phyloP scores from a whole-genome alignment of 2,797 vertebrate genomes.

The Microtus obscurus region DNA sequence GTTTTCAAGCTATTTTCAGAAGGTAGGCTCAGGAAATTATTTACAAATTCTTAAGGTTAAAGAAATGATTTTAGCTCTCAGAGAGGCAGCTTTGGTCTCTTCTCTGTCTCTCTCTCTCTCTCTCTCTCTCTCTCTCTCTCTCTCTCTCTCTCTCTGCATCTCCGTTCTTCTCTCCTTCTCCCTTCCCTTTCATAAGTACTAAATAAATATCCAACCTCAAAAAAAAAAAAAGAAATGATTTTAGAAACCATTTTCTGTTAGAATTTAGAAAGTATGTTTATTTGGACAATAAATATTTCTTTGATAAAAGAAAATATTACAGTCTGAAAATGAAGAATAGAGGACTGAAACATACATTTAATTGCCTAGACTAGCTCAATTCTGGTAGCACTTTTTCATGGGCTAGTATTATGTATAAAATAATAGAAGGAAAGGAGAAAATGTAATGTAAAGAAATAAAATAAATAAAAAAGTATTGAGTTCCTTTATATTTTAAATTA shows the following conservation, averaged over 20 bases:
- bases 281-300: not conserved
- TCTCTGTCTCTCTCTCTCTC: too few species aligned
- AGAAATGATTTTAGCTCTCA: not conserved
- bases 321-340: not conserved
- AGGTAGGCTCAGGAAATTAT: not conserved
- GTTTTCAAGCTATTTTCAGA: not conserved
- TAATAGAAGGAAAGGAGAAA: not conserved
- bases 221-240: not conserved
- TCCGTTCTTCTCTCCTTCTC: too few species aligned
- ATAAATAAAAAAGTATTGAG: not conserved
- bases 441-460: not conserved
- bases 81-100: too few species aligned
- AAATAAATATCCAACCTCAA: too few species aligned
- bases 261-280: not conserved
- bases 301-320: not conserved
- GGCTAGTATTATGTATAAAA: not conserved
- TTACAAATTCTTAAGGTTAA: not conserved
- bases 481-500: not conserved
- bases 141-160: too few species aligned
- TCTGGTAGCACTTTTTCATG: not conserved
- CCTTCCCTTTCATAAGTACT: too few species aligned
- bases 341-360: not conserved
- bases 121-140: too few species aligned
- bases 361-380: not conserved
- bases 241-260: not conserved